phyloP scores from a whole-genome alignment of 2,888 invertebrate genomes.

The Amiota mariae region DNA sequence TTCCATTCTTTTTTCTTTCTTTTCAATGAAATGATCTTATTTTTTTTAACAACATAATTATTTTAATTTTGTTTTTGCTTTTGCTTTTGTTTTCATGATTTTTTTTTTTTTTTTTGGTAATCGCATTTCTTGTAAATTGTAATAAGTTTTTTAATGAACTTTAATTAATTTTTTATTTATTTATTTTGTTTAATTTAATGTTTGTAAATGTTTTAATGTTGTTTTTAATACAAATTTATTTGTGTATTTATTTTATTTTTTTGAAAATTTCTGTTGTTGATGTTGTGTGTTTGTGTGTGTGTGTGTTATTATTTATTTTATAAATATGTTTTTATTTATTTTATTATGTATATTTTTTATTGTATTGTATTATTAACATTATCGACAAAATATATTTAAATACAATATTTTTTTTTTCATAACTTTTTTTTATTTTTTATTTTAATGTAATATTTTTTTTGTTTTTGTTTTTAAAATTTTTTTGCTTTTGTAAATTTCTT shows the following conservation, averaged over 20 bases:
- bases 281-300: slow-evolving; percentile 33
- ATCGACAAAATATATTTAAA: slow-evolving; percentile 63
- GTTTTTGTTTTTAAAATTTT: slow-evolving; percentile 25
- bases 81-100: background rate
- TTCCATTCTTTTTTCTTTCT: too few relatives aligned
- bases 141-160: background rate
- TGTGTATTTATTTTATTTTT: too few relatives aligned
- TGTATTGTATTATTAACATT: slow-evolving; percentile 63
- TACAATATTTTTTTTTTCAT: slow-evolving; percentile 45
- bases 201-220: background rate
- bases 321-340: slow-evolving; percentile 28
- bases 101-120: background rate
- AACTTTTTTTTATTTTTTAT: slow-evolving; percentile 29
- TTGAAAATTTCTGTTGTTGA: too few relatives aligned
- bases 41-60: background rate
- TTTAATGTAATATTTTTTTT: slow-evolving; percentile 29
- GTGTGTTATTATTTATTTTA: slow-evolving; percentile 35
- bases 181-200: slow-evolving; percentile 24
- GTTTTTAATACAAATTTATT: too few relatives aligned
- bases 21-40: background rate
- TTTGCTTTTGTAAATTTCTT: slow-evolving; percentile 29
- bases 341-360: slow-evolving; percentile 37
- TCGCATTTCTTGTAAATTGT: background rate
- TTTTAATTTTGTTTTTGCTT: background rate
- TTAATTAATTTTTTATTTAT: background rate